Conservation (phyloP, 2,888 invertebrate species). For the Chrysina gloriosa region DNA sequence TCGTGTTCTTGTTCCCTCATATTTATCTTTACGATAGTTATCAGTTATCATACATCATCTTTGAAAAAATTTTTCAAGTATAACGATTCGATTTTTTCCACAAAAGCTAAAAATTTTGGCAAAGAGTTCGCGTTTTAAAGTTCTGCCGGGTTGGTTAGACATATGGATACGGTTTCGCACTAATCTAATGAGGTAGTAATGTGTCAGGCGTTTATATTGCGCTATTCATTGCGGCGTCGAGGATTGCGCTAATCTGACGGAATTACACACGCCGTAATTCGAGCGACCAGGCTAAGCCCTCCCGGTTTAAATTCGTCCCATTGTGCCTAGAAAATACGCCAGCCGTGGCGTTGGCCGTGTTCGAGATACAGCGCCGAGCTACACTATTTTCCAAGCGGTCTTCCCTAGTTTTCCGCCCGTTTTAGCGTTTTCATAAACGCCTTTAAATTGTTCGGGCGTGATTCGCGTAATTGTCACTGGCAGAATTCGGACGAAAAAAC, state of each 20-base stretch:
- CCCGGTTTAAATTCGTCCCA: constrained; percentile 58
- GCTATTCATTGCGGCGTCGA: constrained; percentile 62
- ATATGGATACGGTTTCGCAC: constrained; percentile 11
- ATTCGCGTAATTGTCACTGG: constrained; percentile 28
- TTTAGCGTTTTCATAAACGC: constrained; percentile 33
- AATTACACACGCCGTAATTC: constrained; percentile 64
- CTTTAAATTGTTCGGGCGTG: constrained; percentile 27
- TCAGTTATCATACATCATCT: no score
- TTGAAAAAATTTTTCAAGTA: no score
- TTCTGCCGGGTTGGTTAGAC: not conserved
- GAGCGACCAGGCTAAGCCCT: constrained; percentile 59
- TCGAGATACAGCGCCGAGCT: constrained; percentile 24
- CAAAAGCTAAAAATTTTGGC: not conserved
- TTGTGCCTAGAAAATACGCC: constrained; percentile 60
- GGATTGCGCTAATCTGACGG: constrained; percentile 65
- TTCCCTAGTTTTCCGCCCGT: constrained; percentile 21
- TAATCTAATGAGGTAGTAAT: constrained; percentile 65
- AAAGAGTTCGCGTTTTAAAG: not conserved
- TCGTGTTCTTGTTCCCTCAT: no score
- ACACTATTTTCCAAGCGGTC: constrained; percentile 36
- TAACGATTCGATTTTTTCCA: no score
- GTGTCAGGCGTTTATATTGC: constrained; percentile 63
- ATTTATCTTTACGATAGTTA: no score
- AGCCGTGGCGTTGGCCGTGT: constrained; percentile 20
- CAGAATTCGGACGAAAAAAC: not conserved